Percentiles rank a stretch among this genome's conserved stretches.
phyloP scores from a whole-genome alignment of 2,888 invertebrate species.

The Drosophila suboccidentalis region DNA sequence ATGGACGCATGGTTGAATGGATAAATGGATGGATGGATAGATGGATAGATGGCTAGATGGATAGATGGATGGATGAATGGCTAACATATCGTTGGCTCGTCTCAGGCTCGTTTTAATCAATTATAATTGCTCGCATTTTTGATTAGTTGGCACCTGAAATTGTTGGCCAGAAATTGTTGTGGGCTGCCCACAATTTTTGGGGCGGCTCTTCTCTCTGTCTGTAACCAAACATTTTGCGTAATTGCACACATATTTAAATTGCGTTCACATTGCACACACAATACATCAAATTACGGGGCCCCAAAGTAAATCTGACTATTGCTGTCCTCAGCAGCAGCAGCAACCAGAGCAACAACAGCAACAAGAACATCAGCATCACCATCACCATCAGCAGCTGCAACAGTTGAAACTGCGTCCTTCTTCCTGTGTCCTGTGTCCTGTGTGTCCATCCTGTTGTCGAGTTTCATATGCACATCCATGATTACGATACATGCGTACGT shows the following conservation, averaged over 20 bases:
- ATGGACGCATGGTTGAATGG: background rate
- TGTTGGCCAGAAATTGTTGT: slow-evolving; percentile 59
- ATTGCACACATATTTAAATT: slow-evolving; percentile 78
- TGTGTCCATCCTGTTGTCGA: slow-evolving; percentile 7
- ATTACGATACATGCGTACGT: slow-evolving; percentile 12
- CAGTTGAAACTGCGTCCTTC: slow-evolving; percentile 7
- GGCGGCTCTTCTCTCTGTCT: slow-evolving; percentile 3
- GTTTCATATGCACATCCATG: slow-evolving; percentile 29
- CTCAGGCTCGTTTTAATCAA: slow-evolving; percentile 71
- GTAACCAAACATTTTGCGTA: slow-evolving; percentile 74
- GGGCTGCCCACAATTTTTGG: slow-evolving; percentile 1
- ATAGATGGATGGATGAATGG: background rate
- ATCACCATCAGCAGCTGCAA: slow-evolving; percentile 1
- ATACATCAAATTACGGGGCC: slow-evolving; percentile 73
- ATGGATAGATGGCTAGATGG: background rate
- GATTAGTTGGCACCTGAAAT: slow-evolving; percentile 76
- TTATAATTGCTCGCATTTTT: slow-evolving; percentile 78
- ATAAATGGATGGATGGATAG: slow-evolving; percentile 4
- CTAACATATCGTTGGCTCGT: slow-evolving; percentile 14
- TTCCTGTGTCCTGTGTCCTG: background rate
- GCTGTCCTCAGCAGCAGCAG: slow-evolving; percentile 22
- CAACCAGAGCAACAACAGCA: slow-evolving; percentile 1
- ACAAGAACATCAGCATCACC: background rate
- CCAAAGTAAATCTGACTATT: slow-evolving; percentile 52
- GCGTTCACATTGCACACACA: slow-evolving; percentile 59